These are phyloP conservation scores for Hybognathus amarus DNA, from an alignment of 2,797 vertebrate genomes.

Conservation along the genomic window DNA sequence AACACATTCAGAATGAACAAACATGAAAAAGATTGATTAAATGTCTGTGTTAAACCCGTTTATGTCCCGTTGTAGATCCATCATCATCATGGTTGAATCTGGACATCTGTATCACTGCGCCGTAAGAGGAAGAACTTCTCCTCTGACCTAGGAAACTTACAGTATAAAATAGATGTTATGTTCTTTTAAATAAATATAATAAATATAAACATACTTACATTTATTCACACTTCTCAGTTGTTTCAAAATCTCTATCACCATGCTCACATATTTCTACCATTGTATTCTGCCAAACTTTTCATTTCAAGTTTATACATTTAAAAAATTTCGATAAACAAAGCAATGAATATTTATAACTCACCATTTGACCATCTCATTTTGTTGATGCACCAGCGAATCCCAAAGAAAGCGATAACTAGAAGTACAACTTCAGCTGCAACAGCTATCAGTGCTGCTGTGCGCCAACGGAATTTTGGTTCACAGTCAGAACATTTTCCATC, in stretches of 20 bases:
- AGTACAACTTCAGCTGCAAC: accelerated
- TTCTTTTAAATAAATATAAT: background rate
- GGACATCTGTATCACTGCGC: too few relatives aligned
- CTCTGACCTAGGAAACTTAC: background rate
- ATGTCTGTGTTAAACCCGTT: background rate
- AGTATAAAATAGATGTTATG: background rate
- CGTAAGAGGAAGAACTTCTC: accelerated
- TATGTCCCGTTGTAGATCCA: too few relatives aligned
- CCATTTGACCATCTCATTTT: background rate
- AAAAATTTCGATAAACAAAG: background rate
- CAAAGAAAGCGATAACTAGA: accelerated
- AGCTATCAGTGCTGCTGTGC: accelerated
- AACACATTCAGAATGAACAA: background rate
- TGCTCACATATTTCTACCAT: background rate
- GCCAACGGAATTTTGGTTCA: accelerated
- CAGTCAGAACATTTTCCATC: background rate
- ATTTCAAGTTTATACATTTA: background rate
- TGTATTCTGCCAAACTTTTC: background rate
- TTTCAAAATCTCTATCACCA: background rate
- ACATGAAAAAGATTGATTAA: background rate
- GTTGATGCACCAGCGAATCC: too few relatives aligned
- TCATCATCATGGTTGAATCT: background rate
- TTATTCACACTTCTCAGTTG: background rate
- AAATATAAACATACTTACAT: too few relatives aligned
- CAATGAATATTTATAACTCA: background rate